Base-by-base conservation (phyloP, 2,113 vertebrate genomes). In the Paradoxurus hermaphroditus region DNA sequence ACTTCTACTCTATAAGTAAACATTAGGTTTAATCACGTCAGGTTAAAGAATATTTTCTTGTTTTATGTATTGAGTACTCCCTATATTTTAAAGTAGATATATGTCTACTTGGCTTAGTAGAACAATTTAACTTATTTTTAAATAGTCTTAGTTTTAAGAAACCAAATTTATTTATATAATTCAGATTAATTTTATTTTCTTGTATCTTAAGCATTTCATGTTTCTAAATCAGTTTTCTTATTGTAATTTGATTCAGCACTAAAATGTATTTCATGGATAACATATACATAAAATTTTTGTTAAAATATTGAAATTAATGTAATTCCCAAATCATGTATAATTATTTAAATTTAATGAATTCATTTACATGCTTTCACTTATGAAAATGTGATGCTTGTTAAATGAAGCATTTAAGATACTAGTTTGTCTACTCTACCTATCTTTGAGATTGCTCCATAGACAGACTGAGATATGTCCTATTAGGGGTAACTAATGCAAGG, bases 1-100 rank as follows among this genome's bases (percentile, higher is more conserved):
- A 83, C 51, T 91, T 88, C 56, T 92, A 46, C 56, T 95, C n/a
- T 84, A 29, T 34, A 56, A 97, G 79, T 86, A 96, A 63, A 93
- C 39, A 63, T 13, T n/a, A 34, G 56, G 5, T 78, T 97, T 97
- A 97, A 96, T 95, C 73, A 97, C 59, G 97, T 92, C 67, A 97
- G 13, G 72, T 73, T 73, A 73, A 97, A 73, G 12, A 86, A 31
- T 49, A 65, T 72, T 46, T 65, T 49, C 4, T 63, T 89, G 44
- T n/a, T 67, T 73, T 95, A 95, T 65, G 65, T 84, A 83, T 89
- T 78, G 31, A 91, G 12, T 77, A 91, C 53, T 85, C 62, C 65
- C 95, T 86, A 11, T 59, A 51, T 90, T 95, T 97, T 53, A 92
- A 84, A 79, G 23, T 91, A 95, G 53, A 51, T 86, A 9, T 62